Conservation (phyloP, 2,797 vertebrate species). For the Leptatherina wallacei region DNA sequence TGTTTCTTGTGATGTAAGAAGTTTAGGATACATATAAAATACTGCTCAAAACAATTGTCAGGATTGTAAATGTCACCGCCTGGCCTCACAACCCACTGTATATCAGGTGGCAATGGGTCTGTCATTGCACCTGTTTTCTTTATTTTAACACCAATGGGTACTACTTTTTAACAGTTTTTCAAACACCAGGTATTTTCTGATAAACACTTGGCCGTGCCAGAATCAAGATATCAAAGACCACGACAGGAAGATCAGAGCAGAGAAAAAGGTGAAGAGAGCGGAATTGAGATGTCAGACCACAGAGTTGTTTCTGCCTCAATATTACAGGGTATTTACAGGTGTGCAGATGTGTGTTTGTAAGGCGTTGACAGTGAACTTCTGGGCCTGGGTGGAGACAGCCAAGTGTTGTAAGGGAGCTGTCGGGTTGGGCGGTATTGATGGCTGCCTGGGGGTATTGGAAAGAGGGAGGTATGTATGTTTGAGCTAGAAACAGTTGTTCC, state of each 20-base stretch:
- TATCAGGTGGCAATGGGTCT: slow-evolving; percentile 23
- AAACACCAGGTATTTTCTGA: neutral
- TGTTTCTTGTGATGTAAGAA: slow-evolving; percentile 12
- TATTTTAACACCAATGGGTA: neutral
- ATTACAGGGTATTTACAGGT: slow-evolving; percentile 78
- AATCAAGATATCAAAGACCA: slow-evolving; percentile 59
- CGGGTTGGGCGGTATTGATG: slow-evolving; percentile 69
- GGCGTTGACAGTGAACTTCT: slow-evolving; percentile 73
- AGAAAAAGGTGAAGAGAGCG: slow-evolving; percentile 23
- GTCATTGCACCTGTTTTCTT: slow-evolving; percentile 17
- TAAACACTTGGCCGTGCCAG: neutral
- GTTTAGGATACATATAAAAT: neutral
- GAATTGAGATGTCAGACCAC: slow-evolving; percentile 76
- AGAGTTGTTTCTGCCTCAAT: slow-evolving; percentile 70
- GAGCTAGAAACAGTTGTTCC: slow-evolving; percentile 82
- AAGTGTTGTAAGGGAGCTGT: slow-evolving; percentile 49
- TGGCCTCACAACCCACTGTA: neutral
- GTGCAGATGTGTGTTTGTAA: slow-evolving; percentile 84
- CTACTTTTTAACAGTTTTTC: neutral
- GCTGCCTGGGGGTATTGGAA: slow-evolving; percentile 66
- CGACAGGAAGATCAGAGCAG: slow-evolving; percentile 54
- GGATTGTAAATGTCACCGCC: neutral
- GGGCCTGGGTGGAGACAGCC: slow-evolving; percentile 40
- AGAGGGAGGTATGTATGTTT: slow-evolving; percentile 70
- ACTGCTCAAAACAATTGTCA: slow-evolving; percentile 9